Base-by-base conservation (phyloP, 2,888 invertebrate species). In the Troides aeacus region DNA sequence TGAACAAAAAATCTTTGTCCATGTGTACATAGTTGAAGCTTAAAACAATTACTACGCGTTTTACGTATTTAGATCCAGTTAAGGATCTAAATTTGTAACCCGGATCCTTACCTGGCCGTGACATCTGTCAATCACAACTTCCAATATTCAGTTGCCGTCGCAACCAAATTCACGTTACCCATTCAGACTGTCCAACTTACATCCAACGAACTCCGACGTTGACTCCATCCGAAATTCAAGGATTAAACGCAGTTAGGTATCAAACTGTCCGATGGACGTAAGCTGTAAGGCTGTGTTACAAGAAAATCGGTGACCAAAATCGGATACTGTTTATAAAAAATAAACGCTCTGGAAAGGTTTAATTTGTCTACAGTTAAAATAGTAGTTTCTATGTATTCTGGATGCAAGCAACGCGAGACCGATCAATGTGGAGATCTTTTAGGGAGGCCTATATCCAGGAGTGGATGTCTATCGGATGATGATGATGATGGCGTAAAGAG, bases 191-290 rank as follows among this genome's bases (percentile, higher is more conserved):
- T 82, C 84, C 83, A 85, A 84, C 79, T 85, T 83, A 77, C 82
- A 84, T 72, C 78, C 75, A 82, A 74, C 84, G 66, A 89, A 88
- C 89, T 88, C 82, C 73, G 82, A 85, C 86, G 83, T 81, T 69
- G 70, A 75, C 64, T 68, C 64, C 86, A 89, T 89, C 77, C 83
- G 85, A 88, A 88, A 90, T 90, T 83, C 83, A 90, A 81, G 82
- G 82, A 82, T 81, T 81, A 85, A 83, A 85, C 85, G 84, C 86
- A 81, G 80, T 79, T 78, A 78, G 76, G 74, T 77, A 78, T 84
- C 80, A 83, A 79, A 81, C 79, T 84, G 83, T 85, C 85, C 73
- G 79, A 80, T 79, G 77, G 79, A 81, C 78, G 79, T 76, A 78
- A 75, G 75, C 79, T 75, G n/a, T n/a, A n/a, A n/a, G 77, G 69